A percentile compares a stretch with the other conserved stretches of the same genome.
These are phyloP conservation scores for Phylloscopus trochiloides DNA, from an alignment of 2,113 vertebrate genomes.

Conservation along the genomic window DNA sequence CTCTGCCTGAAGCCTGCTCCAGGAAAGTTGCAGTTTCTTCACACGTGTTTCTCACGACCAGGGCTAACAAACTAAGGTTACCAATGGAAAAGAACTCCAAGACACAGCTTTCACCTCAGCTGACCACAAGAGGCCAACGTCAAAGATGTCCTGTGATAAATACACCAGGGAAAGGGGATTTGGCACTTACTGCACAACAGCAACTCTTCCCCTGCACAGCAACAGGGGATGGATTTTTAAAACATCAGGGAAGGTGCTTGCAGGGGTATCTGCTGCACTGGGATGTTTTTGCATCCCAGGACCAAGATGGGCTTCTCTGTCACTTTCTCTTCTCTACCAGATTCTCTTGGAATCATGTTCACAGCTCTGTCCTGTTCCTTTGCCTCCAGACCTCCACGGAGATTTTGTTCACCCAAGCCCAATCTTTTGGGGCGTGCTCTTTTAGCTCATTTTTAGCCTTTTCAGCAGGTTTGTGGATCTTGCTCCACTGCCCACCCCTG, in stretches of 20 bases:
- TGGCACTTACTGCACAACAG: not conserved
- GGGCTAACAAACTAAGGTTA: not conserved
- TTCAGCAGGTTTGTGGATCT: not conserved
- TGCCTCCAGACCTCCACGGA: not conserved
- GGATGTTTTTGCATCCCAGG: not conserved
- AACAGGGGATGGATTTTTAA: not conserved
- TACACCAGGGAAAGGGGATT: not conserved
- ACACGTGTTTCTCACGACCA: rapidly evolving
- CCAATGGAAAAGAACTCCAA: not conserved
- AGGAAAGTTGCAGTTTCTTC: not conserved
- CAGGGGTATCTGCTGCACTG: not conserved
- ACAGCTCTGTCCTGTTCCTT: not conserved
- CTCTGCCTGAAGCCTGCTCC: not conserved
- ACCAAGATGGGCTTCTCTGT: not conserved
- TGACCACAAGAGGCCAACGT: not conserved
- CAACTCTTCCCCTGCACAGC: not conserved
- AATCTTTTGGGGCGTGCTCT: rapidly evolving
- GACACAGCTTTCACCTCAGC: not conserved
- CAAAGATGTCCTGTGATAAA: not conserved
- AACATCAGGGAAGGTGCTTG: not conserved
- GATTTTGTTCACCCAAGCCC: not conserved
- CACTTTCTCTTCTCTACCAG: not conserved
- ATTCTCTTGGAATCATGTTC: not conserved
- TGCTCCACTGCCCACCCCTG: not conserved
- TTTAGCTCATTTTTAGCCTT: not conserved